Base-by-base conservation (phyloP, 2,797 vertebrate genomes). In the Sebastes paucispinis region DNA sequence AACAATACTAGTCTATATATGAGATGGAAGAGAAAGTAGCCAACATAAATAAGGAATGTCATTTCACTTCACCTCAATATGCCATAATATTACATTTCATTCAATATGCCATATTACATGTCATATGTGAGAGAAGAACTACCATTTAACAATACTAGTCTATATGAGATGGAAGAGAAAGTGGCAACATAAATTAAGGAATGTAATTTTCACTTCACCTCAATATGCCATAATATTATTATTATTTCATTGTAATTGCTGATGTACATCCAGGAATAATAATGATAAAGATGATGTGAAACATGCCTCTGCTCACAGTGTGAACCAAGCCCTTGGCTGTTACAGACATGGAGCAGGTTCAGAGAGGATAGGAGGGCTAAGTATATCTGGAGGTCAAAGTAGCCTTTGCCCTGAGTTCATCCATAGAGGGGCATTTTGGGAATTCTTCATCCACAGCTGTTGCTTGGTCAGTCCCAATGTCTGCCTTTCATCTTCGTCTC, bases 311-410 rank as follows among this genome's bases (percentile, higher is more conserved):
- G 34, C 11, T 29, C 65, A 50, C 59, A 43, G 13, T 43, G 39
- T 43, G 39, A 43, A n/a, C 24, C 24, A 63, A 58, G 36, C 29
- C 13, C 20, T 8, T 68, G 14, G 36, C 36, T 68, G 14, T n/a
- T 67, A 75, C 59, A 39, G 71, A 78, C 58, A 70, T 72, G 72
- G 9, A 64, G 63, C 77, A 84, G 80, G 66, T 75, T 85, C 65
- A 71, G 63, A 64, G 52, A 36, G 54, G 31, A 75, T n/a, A 65
- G 29, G 60, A 36, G 59, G 73, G 81, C 79, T 87, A 87, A 86
- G 47, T 60, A 86, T 89, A 91, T 80, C 81, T 84, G 58, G 79
- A 91, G 88, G 86, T 91, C 86, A 90, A 55, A 69, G 87, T 52
- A 63, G 66, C 69, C 72, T 83, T 83, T 82, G 50, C 36, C 52